Evolutionary conservation across 1,140 invertebrate genomes (phyloP).

Genomic region (Copidosoma floridanum): DNA sequence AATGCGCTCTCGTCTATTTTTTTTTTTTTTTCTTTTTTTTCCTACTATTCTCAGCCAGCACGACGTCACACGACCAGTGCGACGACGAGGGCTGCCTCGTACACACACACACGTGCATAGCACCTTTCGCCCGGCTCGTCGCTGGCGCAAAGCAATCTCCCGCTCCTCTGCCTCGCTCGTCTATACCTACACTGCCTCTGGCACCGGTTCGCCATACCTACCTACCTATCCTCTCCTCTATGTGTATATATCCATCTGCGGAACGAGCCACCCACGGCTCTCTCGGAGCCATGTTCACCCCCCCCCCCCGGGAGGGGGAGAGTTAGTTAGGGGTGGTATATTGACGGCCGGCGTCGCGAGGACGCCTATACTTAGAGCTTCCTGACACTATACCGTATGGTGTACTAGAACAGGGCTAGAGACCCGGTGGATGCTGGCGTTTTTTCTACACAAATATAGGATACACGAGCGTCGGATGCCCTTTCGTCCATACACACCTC

Average conservation of each 20-base stretch:
- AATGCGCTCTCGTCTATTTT: too few species aligned
- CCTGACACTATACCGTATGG: too few species aligned
- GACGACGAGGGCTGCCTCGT: background rate
- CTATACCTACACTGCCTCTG: constrained; percentile 23
- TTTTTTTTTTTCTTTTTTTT: too few species aligned
- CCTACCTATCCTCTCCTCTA: too few species aligned
- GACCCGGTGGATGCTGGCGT: too few species aligned
- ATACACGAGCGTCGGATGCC: too few species aligned
- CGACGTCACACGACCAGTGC: background rate
- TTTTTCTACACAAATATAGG: too few species aligned
- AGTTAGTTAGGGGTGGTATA: constrained; percentile 58
- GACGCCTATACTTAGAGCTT: too few species aligned
- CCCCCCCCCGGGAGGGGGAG: constrained; percentile 43
- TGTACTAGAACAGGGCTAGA: too few species aligned
- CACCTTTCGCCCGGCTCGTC: constrained; percentile 28
- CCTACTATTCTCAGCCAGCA: background rate
- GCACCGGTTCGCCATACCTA: background rate
- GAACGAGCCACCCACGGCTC: constrained; percentile 26
- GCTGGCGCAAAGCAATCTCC: constrained; percentile 10
- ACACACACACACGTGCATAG: too few species aligned
- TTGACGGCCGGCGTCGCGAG: constrained; percentile 57
- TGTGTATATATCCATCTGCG: constrained; percentile 21
- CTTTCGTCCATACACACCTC: too few species aligned
- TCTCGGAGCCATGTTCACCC: constrained; percentile 33
- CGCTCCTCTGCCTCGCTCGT: constrained; percentile 17